Conservation (phyloP, 1,140 invertebrate genomes). For the Pinna nobilis region DNA sequence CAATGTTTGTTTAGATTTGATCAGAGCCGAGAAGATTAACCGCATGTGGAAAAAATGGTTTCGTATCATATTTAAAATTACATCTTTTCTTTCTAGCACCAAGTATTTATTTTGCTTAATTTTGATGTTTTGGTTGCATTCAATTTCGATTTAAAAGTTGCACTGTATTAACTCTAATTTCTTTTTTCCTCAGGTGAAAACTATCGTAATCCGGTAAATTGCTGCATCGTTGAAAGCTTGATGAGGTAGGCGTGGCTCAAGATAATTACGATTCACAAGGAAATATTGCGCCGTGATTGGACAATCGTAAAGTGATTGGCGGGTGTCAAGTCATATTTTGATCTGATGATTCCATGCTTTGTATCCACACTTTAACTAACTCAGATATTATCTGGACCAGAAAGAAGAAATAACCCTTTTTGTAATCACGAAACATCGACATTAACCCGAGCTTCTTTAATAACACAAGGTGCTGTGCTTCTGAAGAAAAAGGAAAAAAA, state of each 20-base stretch:
- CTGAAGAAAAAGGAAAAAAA: conserved; percentile 17
- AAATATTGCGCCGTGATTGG: not conserved
- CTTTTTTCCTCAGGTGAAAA: conserved; percentile 12
- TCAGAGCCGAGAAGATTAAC: conserved; percentile 3
- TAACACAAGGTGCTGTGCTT: conserved; percentile 6
- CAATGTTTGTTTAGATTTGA: conserved; percentile 9
- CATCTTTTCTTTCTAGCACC: conserved; percentile 2
- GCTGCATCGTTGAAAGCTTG: conserved; percentile 8
- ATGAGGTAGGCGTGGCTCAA: conserved; percentile 12
- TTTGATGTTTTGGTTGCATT: not conserved
- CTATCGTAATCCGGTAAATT: not conserved
- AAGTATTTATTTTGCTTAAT: not conserved
- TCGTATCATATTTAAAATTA: conserved; percentile 1
- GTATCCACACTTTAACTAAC: conserved; percentile 10
- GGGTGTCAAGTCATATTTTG: conserved; percentile 11
- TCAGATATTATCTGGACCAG: conserved; percentile 12
- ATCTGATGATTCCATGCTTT: not conserved
- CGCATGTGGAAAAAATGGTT: conserved; percentile 7
- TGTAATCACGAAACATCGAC: conserved; percentile 18
- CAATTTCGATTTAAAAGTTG: conserved; percentile 1
- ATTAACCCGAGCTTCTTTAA: conserved; percentile 1
- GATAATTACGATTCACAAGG: conserved; percentile 16
- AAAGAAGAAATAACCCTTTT: conserved; percentile 17
- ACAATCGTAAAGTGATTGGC: conserved; percentile 3
- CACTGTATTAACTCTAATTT: no score